These are phyloP conservation scores for Euclidia mi DNA, from an alignment of 2,888 invertebrate species.

Conservation along the genomic window DNA sequence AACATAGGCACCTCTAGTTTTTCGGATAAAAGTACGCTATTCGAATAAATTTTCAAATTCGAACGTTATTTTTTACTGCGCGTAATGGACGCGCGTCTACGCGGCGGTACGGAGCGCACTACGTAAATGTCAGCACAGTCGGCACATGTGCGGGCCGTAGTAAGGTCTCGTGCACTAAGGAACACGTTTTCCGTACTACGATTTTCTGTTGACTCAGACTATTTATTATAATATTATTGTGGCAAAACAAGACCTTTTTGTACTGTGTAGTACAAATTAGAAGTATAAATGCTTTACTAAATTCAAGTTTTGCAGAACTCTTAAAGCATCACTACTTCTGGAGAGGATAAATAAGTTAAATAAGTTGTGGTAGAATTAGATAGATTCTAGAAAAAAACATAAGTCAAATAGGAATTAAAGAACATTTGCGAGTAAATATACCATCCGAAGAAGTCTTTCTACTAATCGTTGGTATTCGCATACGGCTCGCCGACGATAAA, in stretches of 20 bases:
- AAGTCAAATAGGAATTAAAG: no score
- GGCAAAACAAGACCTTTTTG: background rate
- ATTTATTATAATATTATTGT: background rate
- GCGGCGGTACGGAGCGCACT: conserved; percentile 85
- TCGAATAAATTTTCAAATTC: conserved; percentile 61
- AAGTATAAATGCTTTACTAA: no score
- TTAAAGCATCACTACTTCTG: no score
- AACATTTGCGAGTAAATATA: no score
- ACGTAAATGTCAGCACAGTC: conserved; percentile 87
- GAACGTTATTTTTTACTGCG: conserved; percentile 62
- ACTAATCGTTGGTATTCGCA: conserved; percentile 21
- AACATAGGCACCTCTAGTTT: conserved; percentile 64
- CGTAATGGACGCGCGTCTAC: conserved; percentile 74
- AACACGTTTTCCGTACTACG: conserved; percentile 60
- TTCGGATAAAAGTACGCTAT: conserved; percentile 59
- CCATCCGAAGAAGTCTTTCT: no score
- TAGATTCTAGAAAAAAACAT: no score
- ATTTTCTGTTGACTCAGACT: conserved; percentile 6
- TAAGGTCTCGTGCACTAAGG: conserved; percentile 70
- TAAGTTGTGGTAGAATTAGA: no score
- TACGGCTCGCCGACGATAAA: conserved; percentile 24
- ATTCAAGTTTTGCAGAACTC: no score
- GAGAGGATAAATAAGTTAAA: no score
- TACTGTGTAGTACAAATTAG: no score
- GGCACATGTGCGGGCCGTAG: conserved; percentile 86